Percentiles rank a stretch among this genome's conserved stretches.
Conservation (phyloP, 2,113 vertebrate species). For the Barnardius zonarius region DNA sequence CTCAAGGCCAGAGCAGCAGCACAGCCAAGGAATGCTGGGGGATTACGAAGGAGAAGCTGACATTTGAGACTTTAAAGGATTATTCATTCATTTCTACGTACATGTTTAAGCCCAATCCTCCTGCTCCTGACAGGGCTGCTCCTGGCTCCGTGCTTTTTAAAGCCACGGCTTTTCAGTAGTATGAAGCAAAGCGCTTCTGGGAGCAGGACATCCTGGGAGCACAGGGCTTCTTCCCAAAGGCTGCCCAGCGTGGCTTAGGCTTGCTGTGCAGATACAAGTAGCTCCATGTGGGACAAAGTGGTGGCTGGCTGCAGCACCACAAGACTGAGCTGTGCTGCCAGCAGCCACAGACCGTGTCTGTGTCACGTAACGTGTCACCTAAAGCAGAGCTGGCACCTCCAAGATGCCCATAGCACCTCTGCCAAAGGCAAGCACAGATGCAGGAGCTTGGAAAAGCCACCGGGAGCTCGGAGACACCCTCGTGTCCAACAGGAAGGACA, state of each 20-base stretch:
- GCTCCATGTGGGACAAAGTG: neutral
- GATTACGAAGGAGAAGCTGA: neutral
- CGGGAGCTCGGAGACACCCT: neutral
- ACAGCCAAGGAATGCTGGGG: fast-evolving
- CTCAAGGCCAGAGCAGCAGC: neutral
- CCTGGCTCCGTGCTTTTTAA: neutral
- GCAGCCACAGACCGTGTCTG: neutral
- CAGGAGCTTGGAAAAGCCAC: neutral
- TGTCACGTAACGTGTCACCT: neutral
- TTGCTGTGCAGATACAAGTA: neutral
- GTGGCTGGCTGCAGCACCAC: neutral
- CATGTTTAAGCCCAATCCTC: neutral
- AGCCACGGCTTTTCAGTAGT: neutral
- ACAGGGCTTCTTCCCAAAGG: neutral
- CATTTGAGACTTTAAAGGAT: neutral
- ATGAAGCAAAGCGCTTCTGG: neutral
- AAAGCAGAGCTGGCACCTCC: neutral
- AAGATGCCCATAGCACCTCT: neutral
- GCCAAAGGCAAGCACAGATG: neutral
- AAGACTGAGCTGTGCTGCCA: neutral
- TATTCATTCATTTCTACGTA: neutral
- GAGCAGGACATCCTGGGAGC: neutral
- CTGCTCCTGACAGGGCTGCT: no score
- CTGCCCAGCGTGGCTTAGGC: neutral
- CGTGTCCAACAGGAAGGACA: fast-evolving